phyloP scores from a whole-genome alignment of 2,888 invertebrate genomes.

The Tachystola acroxantha region DNA sequence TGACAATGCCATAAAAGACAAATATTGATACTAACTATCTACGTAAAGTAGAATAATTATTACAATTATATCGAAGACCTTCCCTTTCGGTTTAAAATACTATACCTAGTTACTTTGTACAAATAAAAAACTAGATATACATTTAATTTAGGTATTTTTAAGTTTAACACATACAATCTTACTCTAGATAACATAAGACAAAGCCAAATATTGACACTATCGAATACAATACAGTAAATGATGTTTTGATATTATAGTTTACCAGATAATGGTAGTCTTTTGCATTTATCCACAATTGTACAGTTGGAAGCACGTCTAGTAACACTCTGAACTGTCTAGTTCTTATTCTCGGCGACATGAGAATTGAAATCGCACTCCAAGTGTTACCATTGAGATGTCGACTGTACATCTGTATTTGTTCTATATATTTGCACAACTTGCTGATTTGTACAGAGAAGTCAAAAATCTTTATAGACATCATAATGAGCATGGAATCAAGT shows the following conservation, averaged over 20 bases:
- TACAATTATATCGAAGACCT: no score
- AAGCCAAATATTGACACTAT: conserved; percentile 5
- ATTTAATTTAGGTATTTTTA: background rate
- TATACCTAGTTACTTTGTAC: background rate
- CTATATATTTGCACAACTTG: conserved; percentile 3
- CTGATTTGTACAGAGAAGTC: background rate
- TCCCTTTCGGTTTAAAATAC: no score
- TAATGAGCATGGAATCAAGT: background rate
- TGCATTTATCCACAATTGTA: background rate
- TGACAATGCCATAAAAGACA: background rate
- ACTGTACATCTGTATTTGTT: background rate
- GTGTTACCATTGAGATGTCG: no score
- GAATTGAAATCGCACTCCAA: no score
- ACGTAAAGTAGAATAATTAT: no score
- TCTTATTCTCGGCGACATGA: no score
- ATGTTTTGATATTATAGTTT: background rate
- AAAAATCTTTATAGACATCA: background rate
- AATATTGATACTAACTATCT: no score
- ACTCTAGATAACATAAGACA: conserved; percentile 3
- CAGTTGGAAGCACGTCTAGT: no score
- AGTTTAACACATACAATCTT: conserved; percentile 1
- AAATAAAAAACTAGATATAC: background rate
- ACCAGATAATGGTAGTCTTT: background rate
- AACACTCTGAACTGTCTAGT: no score
- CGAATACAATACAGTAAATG: background rate